These are phyloP conservation scores for Leucophenga varia DNA, from an alignment of 1,140 invertebrate species.

Conservation along the genomic window DNA sequence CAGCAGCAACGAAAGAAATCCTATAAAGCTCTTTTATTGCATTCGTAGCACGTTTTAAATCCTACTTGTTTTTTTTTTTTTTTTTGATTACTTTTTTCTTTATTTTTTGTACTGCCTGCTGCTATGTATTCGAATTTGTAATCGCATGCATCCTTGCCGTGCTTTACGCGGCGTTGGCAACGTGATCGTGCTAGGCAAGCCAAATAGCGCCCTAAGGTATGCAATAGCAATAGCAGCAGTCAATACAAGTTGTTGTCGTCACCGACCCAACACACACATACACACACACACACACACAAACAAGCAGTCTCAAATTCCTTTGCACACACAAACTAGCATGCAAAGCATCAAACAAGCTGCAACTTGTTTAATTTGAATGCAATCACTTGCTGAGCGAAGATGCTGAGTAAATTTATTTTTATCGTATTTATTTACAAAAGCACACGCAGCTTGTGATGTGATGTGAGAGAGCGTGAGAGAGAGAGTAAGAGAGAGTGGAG, in stretches of 20 bases:
- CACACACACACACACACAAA: too few relatives aligned
- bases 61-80: constrained; percentile 52
- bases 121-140: constrained; percentile 51
- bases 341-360: too few relatives aligned
- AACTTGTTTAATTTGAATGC: constrained; percentile 46
- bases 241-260: constrained; percentile 31
- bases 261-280: too few relatives aligned
- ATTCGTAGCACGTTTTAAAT: constrained; percentile 48
- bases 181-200: too few relatives aligned
- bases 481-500: too few relatives aligned
- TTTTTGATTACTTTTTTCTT: too few relatives aligned
- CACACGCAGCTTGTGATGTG: constrained; percentile 21
- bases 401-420: constrained; percentile 45
- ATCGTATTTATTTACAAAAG: constrained; percentile 52
- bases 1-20: constrained; percentile 42
- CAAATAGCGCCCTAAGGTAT: constrained; percentile 34
- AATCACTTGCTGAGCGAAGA: constrained; percentile 5
- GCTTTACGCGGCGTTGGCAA: too few relatives aligned
- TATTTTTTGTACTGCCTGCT: too few relatives aligned
- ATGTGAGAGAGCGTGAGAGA: too few relatives aligned
- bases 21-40: constrained; percentile 51
- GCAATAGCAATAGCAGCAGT: constrained; percentile 24
- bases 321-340: too few relatives aligned
- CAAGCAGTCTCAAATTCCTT: too few relatives aligned
- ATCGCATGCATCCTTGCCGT: too few relatives aligned